A percentile compares a stretch with the other conserved stretches of the same genome.
Evolutionary conservation across 1,140 invertebrate species (phyloP).

Genomic region (Agrypnia vestita): DNA sequence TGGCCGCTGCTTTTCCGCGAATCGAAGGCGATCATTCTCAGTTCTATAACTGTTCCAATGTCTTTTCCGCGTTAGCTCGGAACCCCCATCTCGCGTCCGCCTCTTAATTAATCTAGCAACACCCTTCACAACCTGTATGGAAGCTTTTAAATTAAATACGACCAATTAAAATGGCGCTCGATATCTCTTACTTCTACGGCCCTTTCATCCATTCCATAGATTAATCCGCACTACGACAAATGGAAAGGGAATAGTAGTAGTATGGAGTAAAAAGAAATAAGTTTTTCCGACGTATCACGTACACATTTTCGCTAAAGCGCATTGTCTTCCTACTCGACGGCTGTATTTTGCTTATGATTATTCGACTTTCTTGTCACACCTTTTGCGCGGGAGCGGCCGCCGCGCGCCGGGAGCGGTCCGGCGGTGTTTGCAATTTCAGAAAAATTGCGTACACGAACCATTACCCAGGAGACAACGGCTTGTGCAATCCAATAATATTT

Average conservation of each 20-base stretch:
- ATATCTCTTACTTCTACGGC: slow-evolving; percentile 5
- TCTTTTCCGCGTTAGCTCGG: background rate
- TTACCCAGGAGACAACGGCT: background rate
- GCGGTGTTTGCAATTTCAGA: slow-evolving; percentile 7
- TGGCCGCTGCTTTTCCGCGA: background rate
- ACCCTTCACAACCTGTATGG: slow-evolving; percentile 25
- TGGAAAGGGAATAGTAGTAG: background rate
- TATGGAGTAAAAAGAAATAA: too few species aligned
- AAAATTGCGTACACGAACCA: slow-evolving; percentile 17
- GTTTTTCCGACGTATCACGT: background rate
- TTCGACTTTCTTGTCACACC: background rate
- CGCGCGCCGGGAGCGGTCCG: background rate
- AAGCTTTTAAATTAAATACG: slow-evolving; percentile 33
- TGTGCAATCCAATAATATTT: background rate
- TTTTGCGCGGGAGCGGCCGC: too few species aligned
- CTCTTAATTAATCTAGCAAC: slow-evolving; percentile 33
- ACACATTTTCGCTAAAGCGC: background rate
- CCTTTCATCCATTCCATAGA: slow-evolving; percentile 15
- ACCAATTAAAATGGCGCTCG: slow-evolving; percentile 13
- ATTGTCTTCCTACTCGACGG: background rate
- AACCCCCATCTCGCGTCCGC: slow-evolving; percentile 25
- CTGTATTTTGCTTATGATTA: background rate
- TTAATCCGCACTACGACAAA: background rate
- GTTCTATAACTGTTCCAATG: background rate
- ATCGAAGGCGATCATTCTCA: background rate